These are phyloP conservation scores for Cassiopea andromeda DNA, from an alignment of 30 jellyfish, hydroid and myxozoan genomes.

Conservation along the genomic window DNA sequence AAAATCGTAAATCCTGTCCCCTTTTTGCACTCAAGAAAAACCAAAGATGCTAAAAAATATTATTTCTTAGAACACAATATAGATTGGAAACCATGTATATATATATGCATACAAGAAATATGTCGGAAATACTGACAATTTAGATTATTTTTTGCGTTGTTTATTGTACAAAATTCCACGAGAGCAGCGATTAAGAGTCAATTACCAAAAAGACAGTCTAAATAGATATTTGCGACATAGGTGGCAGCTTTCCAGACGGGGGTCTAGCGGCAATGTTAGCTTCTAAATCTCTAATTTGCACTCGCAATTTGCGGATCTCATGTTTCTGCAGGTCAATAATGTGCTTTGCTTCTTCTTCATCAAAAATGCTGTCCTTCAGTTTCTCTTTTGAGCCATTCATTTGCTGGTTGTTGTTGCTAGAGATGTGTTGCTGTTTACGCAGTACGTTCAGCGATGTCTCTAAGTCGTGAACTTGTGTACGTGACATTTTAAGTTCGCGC, in stretches of 20 bases:
- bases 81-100: too few species aligned
- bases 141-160: not conserved
- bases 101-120: too few species aligned
- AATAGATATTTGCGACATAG: conserved; percentile 77
- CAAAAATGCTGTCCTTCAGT: conserved; percentile 39
- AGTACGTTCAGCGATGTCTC: conserved; percentile 85
- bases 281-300: conserved; percentile 89
- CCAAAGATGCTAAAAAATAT: too few species aligned
- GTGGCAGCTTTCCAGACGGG: conserved; percentile 91
- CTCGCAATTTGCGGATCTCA: conserved; percentile 83
- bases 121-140: too few species aligned
- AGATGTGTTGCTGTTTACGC: conserved; percentile 70
- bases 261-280: conserved; percentile 91
- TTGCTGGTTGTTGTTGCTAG: conserved; percentile 9
- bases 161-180: not conserved
- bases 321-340: conserved; percentile 90
- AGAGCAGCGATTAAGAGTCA: not conserved
- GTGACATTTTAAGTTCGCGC: conserved; percentile 88
- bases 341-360: conserved; percentile 82
- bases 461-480: conserved; percentile 92
- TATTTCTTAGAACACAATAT: too few species aligned
- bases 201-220: not conserved
- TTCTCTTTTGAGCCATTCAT: conserved; percentile 37
- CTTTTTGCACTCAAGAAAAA: too few species aligned
- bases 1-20: too few species aligned